A percentile compares a stretch with the other conserved stretches of the same genome.
These are phyloP conservation scores for Stigmatopora argus DNA, from an alignment of 2,113 vertebrate genomes.

Conservation along the genomic window DNA sequence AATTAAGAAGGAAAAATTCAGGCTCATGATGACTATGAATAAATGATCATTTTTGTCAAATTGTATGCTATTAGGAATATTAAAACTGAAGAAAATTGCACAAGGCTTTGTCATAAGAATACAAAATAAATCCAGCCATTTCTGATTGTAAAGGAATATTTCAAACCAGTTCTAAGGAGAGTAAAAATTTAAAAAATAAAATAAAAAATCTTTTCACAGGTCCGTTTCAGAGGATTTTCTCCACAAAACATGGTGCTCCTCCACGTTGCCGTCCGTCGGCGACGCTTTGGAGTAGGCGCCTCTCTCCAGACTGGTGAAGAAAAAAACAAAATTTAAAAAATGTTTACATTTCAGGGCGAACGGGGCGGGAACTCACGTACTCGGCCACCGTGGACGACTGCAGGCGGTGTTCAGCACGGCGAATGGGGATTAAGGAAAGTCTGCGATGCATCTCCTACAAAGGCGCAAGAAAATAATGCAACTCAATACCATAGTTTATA, in stretches of 20 bases:
- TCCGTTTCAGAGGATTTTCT: slow-evolving; percentile 80
- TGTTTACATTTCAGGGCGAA: not conserved
- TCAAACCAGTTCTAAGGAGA: slow-evolving; percentile 15
- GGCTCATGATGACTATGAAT: not conserved
- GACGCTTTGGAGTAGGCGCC: slow-evolving; percentile 73
- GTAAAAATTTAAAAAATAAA: not conserved
- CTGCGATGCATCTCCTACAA: slow-evolving; percentile 76
- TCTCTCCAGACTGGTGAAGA: slow-evolving; percentile 71
- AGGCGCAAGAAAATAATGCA: not conserved
- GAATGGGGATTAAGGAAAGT: slow-evolving; percentile 84
- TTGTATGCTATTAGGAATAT: not conserved
- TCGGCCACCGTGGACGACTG: slow-evolving; percentile 73
- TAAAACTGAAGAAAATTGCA: not conserved
- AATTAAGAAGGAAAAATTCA: not conserved
- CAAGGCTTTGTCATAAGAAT: not conserved
- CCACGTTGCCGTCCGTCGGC: slow-evolving; percentile 78
- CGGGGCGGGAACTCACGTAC: slow-evolving; percentile 63
- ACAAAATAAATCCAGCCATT: slow-evolving; percentile 19
- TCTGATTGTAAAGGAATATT: slow-evolving; percentile 27
- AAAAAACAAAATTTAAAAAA: not conserved
- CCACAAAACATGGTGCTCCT: slow-evolving; percentile 75
- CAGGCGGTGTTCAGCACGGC: slow-evolving; percentile 84
- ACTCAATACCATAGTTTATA: not conserved
- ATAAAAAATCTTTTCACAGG: slow-evolving; percentile 65
- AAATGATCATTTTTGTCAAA: not conserved